Base-by-base conservation (phyloP, 2,888 invertebrate genomes). In the Phyllotreta striolata region DNA sequence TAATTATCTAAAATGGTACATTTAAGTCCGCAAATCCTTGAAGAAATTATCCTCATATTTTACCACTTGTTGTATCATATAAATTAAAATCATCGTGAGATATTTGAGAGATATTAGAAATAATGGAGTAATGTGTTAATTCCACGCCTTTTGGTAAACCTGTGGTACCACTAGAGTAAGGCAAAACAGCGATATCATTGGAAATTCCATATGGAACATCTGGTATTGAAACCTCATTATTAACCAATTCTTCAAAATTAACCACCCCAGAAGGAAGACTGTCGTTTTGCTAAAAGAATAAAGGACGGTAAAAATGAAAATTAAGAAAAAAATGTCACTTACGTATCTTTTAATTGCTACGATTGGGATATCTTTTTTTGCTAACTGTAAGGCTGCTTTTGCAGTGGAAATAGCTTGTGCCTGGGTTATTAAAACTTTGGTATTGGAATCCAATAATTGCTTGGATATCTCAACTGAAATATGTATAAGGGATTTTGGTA, bases 141-240 rank as follows among this genome's bases (percentile, higher is more conserved):
- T 87, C 84, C 0, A 92, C 91, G 1, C 91, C 91, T 82, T 92
- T 92, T 0, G 92, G 90, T 58, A 90, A 67, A 0, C 95, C 95
- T 0, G 94, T 95, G 0, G 95, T 95, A 0, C 92, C 92, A 78
- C 93, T 93, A 1, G 93, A 94, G 12, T 62, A 95, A 0, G 93
- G 93, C 74, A 95, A 81, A 38, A 91, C 80, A 0, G 86, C 86
- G 3, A 89, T 78, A 70, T 91, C 91, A 71, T 83, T 82, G 9
- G 83, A 77, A 52, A 77, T 82, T 24, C 84, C 71, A 46, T 79
- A 77, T 44, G 63, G 47, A 63, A 84, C 83, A 71, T 88, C 86
- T 2, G 85, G 80, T 73, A 84, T 82, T 14, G 83, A 83, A 80
- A 63, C 74, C 43, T 77, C 76, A 83, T 35, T 39, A 40, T 67